phyloP scores from a whole-genome alignment of 2,113 vertebrate species.

The Neotragus moschatus region DNA sequence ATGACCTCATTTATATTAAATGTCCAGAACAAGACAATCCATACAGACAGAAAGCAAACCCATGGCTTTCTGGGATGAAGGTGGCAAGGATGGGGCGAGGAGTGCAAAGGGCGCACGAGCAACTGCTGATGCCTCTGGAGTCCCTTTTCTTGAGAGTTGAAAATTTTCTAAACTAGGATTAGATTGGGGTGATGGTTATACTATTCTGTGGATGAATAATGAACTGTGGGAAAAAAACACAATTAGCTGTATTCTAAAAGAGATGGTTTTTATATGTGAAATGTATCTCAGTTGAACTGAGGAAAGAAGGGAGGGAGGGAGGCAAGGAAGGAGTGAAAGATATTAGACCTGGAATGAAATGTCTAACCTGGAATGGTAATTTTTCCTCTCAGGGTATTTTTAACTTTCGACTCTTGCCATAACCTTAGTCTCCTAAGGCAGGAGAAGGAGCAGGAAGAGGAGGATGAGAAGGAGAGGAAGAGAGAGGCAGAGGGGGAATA shows the following conservation, averaged over 20 bases:
- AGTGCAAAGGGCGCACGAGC: neutral
- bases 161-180: neutral
- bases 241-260: neutral
- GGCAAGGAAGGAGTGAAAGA: neutral
- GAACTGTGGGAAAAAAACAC: neutral
- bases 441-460: neutral
- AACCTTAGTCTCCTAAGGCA: neutral
- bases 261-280: neutral
- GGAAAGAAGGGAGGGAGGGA: neutral
- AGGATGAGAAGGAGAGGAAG: neutral
- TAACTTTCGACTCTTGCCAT: neutral
- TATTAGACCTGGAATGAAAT: neutral
- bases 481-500: neutral
- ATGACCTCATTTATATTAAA: neutral
- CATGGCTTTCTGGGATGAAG: neutral
- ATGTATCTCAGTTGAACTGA: neutral
- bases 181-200: neutral
- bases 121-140: neutral
- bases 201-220: neutral
- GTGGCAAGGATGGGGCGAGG: fast-evolving
- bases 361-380: neutral
- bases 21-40: neutral
- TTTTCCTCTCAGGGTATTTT: neutral
- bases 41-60: neutral
- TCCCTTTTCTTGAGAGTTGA: neutral